These are phyloP conservation scores for Limnephilus lunatus DNA, from an alignment of 2,888 invertebrate genomes.

Conservation along the genomic window DNA sequence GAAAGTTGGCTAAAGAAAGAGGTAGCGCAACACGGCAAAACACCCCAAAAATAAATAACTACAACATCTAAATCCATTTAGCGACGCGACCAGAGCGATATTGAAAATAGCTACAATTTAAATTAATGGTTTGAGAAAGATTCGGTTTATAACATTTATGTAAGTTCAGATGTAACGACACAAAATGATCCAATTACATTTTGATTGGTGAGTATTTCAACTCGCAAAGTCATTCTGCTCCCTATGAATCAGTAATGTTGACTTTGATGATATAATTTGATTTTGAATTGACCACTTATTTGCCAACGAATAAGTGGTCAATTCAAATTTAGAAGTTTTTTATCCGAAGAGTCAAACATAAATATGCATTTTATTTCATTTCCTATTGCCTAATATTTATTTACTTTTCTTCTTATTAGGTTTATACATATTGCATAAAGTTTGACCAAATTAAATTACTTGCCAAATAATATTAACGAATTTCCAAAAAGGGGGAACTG, in stretches of 20 bases:
- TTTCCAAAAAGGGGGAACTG: too few relatives aligned
- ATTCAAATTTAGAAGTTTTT: background rate
- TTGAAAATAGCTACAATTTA: too few relatives aligned
- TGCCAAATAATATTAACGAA: too few relatives aligned
- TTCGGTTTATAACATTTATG: background rate
- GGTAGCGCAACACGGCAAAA: too few relatives aligned
- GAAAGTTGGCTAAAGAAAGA: too few relatives aligned
- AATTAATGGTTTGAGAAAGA: too few relatives aligned
- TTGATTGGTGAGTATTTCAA: background rate
- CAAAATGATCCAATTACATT: constrained; percentile 1
- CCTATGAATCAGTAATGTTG: background rate
- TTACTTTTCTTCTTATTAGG: too few relatives aligned
- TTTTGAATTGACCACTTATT: background rate
- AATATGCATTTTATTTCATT: background rate
- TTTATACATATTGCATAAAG: background rate
- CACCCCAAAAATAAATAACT: too few relatives aligned
- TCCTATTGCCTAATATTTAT: too few relatives aligned
- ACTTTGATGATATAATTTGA: background rate
- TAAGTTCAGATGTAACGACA: background rate
- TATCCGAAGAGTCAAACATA: background rate
- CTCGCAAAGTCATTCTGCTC: background rate
- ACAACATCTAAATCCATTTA: too few relatives aligned
- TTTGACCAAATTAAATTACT: too few relatives aligned
- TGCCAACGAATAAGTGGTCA: background rate
- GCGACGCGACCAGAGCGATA: too few relatives aligned